These are phyloP conservation scores for Tetrax tetrax DNA, from an alignment of 2,113 vertebrate genomes.

Conservation along the genomic window DNA sequence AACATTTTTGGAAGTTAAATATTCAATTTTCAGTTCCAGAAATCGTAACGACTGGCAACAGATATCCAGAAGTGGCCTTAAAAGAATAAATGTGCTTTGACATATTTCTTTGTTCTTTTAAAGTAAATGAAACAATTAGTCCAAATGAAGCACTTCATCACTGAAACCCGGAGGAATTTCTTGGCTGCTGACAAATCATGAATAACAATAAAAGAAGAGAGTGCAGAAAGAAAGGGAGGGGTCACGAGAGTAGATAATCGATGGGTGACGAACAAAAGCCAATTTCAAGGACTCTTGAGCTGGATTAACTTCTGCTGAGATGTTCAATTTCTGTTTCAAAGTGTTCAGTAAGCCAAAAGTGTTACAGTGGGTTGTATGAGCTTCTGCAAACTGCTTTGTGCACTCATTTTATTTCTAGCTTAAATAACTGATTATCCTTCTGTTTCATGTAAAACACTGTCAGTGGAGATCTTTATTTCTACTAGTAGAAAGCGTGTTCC, in stretches of 20 bases:
- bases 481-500: neutral
- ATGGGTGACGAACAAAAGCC: neutral
- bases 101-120: neutral
- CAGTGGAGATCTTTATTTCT: neutral
- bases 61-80: neutral
- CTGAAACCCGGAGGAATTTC: slow-evolving; percentile 12
- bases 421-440: neutral
- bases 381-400: neutral
- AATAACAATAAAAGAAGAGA: neutral
- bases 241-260: neutral
- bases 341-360: neutral
- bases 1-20: neutral
- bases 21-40: neutral
- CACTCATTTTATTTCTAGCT: neutral
- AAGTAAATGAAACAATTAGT: slow-evolving; percentile 35
- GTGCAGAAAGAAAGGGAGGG: neutral
- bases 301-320: neutral
- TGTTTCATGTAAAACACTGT: neutral
- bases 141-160: slow-evolving; percentile 37
- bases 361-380: neutral
- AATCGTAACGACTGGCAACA: neutral
- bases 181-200: neutral
- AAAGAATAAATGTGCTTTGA: slow-evolving; percentile 17
- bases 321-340: neutral
- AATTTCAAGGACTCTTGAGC: neutral